phyloP scores from a whole-genome alignment of 2,888 invertebrate species.

The Volucella zonaria region DNA sequence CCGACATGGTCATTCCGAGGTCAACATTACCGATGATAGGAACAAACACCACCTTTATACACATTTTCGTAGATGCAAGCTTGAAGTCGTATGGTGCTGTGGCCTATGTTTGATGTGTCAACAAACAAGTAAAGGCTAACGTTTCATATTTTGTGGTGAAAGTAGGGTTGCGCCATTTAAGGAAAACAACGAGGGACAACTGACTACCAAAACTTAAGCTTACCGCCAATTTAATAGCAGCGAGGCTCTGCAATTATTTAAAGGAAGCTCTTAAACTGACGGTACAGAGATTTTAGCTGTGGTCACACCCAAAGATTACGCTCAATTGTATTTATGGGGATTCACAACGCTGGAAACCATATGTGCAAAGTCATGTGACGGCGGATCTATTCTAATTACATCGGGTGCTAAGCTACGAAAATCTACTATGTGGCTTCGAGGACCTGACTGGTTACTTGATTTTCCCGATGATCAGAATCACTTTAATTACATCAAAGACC shows the following conservation, averaged over 20 bases:
- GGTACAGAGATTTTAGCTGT: background rate
- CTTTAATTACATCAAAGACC: background rate
- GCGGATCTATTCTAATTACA: no score
- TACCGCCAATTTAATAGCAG: conserved; percentile 33
- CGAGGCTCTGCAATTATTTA: conserved; percentile 12
- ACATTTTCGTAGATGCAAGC: conserved; percentile 33
- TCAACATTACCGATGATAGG: background rate
- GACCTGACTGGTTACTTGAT: background rate
- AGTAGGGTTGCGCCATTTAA: conserved; percentile 26
- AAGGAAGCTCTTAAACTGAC: conserved; percentile 2
- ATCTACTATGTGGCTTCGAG: no score
- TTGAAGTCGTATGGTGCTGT: conserved; percentile 27
- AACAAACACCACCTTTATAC: conserved; percentile 7
- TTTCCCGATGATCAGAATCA: background rate
- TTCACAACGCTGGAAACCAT: no score
- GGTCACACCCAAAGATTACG: no score
- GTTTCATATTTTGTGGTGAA: conserved; percentile 15
- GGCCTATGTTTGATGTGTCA: conserved; percentile 23
- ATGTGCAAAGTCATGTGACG: no score
- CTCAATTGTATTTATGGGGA: no score
- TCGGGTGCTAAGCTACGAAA: no score
- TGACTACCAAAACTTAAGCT: conserved; percentile 25
- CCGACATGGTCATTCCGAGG: background rate
- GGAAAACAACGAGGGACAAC: background rate
- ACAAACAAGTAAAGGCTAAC: background rate